Conservation (phyloP, 2,797 vertebrate species). For the Odontamblyopus lacepedii region DNA sequence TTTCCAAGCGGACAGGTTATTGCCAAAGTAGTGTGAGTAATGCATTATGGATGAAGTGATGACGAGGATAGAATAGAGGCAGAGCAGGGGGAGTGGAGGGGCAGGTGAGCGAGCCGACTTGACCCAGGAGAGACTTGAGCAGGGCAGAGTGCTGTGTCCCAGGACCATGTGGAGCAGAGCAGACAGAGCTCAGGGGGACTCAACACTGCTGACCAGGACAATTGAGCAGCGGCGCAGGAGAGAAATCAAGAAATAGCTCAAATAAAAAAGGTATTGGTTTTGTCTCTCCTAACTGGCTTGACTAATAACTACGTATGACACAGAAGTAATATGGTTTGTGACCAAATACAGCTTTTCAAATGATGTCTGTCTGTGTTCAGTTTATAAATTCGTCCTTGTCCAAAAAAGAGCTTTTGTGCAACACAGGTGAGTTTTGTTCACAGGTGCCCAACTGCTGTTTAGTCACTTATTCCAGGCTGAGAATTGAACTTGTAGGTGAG, state of each 20-base stretch:
- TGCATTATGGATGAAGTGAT: slow-evolving; percentile 8
- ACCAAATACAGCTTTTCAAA: neutral
- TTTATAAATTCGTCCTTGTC: slow-evolving; percentile 11
- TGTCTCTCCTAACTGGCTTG: neutral
- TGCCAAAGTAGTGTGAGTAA: slow-evolving; percentile 1
- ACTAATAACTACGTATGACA: neutral
- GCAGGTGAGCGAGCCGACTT: neutral
- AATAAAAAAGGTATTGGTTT: neutral
- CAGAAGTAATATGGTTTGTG: too few relatives aligned
- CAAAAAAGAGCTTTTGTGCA: slow-evolving; percentile 1
- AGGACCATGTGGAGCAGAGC: neutral
- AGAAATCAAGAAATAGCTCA: too few relatives aligned
- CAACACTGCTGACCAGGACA: neutral
- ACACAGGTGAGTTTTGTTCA: slow-evolving; percentile 15
- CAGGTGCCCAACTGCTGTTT: neutral
- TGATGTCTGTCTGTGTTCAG: slow-evolving; percentile 3
- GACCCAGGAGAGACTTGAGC: neutral
- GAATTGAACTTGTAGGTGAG: slow-evolving; percentile 4
- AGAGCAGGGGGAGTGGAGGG: neutral
- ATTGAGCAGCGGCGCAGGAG: neutral
- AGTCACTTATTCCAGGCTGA: slow-evolving; percentile 6
- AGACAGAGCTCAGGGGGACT: neutral
- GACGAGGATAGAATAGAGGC: slow-evolving; percentile 11
- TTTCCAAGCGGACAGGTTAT: neutral
- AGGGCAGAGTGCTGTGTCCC: neutral